Evolutionary conservation across 92 coral and sea anemone species (phyloP).

Genomic region (Epizoanthus scotinus): DNA sequence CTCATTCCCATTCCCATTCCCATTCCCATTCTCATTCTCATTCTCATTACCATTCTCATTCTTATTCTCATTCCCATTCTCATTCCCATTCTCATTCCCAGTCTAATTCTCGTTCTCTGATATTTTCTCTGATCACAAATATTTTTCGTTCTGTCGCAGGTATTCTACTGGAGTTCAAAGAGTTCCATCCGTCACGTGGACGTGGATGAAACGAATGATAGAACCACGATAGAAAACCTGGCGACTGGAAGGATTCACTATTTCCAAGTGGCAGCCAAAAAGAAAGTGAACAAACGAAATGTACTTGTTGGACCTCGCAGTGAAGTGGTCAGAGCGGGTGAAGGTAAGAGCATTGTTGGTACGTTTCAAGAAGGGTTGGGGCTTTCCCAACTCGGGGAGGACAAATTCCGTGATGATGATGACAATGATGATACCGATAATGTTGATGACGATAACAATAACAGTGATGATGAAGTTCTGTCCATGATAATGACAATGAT

Average conservation of each 20-base stretch:
- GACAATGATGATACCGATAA: too few species aligned
- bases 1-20: too few species aligned
- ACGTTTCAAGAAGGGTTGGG: neutral
- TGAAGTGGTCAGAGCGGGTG: constrained; percentile 56
- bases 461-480: too few species aligned
- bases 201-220: constrained; percentile 55
- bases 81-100: too few species aligned
- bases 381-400: neutral
- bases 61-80: too few species aligned
- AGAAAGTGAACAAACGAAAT: constrained; percentile 59
- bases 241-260: constrained; percentile 44
- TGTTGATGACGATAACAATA: too few species aligned
- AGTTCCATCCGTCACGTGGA: constrained; percentile 45
- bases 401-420: too few species aligned
- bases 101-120: too few species aligned
- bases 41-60: too few species aligned
- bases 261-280: constrained; percentile 75
- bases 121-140: neutral
- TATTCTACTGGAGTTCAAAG: constrained; percentile 58
- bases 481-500: too few species aligned
- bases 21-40: too few species aligned
- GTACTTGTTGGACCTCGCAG: constrained; percentile 78
- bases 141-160: constrained; percentile 42
- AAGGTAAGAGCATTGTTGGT: constrained; percentile 43
- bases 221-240: constrained; percentile 46